Percentiles rank a stretch among this genome's conserved stretches.
Conservation (phyloP, 2,888 invertebrate species). For the Antheraea assamensis region DNA sequence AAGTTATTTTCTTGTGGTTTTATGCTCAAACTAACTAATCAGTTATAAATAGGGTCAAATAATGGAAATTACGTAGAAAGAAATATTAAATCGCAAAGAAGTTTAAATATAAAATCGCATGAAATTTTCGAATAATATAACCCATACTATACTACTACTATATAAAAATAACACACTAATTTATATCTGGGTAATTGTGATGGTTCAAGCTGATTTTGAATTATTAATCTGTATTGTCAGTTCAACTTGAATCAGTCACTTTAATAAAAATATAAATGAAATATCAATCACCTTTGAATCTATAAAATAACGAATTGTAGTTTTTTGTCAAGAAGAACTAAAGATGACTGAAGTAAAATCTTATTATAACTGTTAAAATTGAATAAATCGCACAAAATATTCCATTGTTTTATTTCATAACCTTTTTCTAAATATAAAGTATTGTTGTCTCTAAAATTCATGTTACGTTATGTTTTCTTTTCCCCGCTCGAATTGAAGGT, state of each 20-base stretch:
- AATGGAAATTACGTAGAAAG: constrained; percentile 36
- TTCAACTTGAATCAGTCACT: constrained; percentile 33
- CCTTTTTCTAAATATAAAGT: neutral
- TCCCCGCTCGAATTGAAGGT: neutral
- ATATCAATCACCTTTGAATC: constrained; percentile 22
- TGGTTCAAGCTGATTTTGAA: constrained; percentile 24
- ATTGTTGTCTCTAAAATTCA: neutral
- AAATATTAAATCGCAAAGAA: constrained; percentile 28
- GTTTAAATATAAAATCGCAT: constrained; percentile 61
- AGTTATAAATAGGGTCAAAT: constrained; percentile 30
- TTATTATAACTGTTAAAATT: constrained; percentile 79
- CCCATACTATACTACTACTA: constrained; percentile 46
- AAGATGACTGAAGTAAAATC: constrained; percentile 80
- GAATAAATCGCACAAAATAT: constrained; percentile 81
- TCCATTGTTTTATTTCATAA: constrained; percentile 51
- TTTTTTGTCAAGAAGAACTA: constrained; percentile 52
- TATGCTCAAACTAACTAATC: constrained; percentile 47
- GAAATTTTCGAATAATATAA: constrained; percentile 55
- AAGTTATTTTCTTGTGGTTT: constrained; percentile 51
- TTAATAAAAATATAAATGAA: constrained; percentile 34
- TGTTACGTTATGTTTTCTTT: neutral
- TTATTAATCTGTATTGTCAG: constrained; percentile 16
- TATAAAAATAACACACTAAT: constrained; percentile 58
- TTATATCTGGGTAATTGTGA: constrained; percentile 41
- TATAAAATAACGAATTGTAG: constrained; percentile 35